phyloP scores from a whole-genome alignment of 2,888 invertebrate genomes.

The Agrotis clavis region DNA sequence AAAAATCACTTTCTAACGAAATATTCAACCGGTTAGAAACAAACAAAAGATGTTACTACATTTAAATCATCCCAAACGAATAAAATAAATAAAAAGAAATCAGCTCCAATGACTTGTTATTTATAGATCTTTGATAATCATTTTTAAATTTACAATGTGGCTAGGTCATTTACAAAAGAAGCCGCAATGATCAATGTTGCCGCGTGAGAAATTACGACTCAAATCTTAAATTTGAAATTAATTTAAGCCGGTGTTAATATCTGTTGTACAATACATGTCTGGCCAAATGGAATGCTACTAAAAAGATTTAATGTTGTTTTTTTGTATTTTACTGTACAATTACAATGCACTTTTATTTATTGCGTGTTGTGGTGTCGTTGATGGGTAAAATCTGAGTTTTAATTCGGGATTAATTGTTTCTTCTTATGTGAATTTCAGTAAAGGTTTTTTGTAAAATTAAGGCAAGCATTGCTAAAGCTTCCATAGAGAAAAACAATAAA shows the following conservation, averaged over 20 bases:
- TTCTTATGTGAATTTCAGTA: conserved; percentile 10
- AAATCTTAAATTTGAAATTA: conserved; percentile 80
- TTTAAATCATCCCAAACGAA: conserved; percentile 69
- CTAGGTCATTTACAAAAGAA: conserved; percentile 69
- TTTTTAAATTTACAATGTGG: conserved; percentile 72
- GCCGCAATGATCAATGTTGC: conserved; percentile 71
- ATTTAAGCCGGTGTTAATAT: conserved; percentile 78
- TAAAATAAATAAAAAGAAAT: conserved; percentile 63
- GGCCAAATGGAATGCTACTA: conserved; percentile 56
- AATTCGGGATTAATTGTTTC: not conserved
- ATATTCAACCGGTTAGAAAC: conserved; percentile 37
- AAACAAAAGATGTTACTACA: conserved; percentile 63
- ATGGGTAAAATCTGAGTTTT: conserved; percentile 2
- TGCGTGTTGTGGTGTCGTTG: conserved; percentile 9
- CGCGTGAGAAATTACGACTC: conserved; percentile 81
- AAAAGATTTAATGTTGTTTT: conserved; percentile 36
- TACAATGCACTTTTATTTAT: conserved; percentile 31
- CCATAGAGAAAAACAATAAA: not conserved
- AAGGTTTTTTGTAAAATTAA: not conserved
- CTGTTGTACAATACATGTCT: conserved; percentile 65
- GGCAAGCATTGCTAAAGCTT: too few relatives aligned
- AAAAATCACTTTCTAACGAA: conserved; percentile 32
- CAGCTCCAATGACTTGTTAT: conserved; percentile 70
- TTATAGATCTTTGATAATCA: conserved; percentile 70
- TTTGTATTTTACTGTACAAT: conserved; percentile 23